Evolutionary conservation across 1,140 invertebrate genomes (phyloP), one percentile per base, ranked within the genome.

Genomic region (Hyphantria cunea): DNA sequence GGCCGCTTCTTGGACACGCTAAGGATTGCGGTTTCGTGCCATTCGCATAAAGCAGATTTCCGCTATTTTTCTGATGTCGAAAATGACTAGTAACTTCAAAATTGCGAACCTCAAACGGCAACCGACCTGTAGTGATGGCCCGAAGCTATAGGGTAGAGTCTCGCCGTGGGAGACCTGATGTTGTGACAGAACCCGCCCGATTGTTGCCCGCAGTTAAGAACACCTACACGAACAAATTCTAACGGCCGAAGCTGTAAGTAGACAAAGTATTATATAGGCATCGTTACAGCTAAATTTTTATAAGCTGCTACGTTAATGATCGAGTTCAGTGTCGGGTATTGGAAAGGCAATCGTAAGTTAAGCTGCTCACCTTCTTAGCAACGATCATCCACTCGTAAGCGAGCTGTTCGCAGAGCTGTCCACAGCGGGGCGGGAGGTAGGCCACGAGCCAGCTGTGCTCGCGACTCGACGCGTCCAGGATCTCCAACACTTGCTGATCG

Each of bases 381-480:
- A 83, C 69, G 0, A 78, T 25, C 15, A 81, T 68, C 76, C 75
- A 83, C 31, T 86, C 65, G 60, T 83, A 76, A 3, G 61, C 42
- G 0, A 89, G 60, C 6, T 71, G 42, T 6, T 76, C 70, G 53
- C 84, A 83, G 0, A 39, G 9, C 0, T 14, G 15, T 0, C 72
- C 78, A 41, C 82, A 88, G 34, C 53, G 31, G 1, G 71, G 56
- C 7, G 84, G 84, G 13, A 86, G 49, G 51, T 67, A 82, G 3
- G 80, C 81, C 10, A 86, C 73, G 10, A 83, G 60, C 84, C 86
- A 89, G n/a, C 31, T 64, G 14, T 85, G 68, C 13, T 76, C 64
- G 8, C 84, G 68, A 8, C 60, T 64, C 6, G 67, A 64, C 8
- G 64, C 50, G 25, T 76, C 72, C 50, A 76, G 11, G 5, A 88